Conservation (phyloP, 2,113 vertebrate genomes). For the Uropsilus gracilis region DNA sequence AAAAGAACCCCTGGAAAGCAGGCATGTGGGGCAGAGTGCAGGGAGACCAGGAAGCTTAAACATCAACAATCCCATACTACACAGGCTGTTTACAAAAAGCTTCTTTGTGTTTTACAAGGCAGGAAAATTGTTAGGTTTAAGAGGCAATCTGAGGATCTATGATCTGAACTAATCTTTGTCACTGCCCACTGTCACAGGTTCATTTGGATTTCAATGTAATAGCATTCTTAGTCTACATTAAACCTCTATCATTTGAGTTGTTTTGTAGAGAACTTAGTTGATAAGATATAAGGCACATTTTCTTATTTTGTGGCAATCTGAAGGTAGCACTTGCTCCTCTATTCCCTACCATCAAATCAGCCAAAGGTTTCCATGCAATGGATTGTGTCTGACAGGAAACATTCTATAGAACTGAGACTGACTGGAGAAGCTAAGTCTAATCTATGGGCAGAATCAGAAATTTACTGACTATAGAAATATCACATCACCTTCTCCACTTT, state of each 20-base stretch:
- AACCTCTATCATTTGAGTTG: neutral
- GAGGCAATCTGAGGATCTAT: neutral
- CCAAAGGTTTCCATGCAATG: neutral
- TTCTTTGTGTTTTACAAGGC: neutral
- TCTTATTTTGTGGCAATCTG: neutral
- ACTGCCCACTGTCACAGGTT: neutral
- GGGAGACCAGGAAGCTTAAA: neutral
- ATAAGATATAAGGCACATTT: neutral
- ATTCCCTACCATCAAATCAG: neutral
- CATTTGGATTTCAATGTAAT: neutral
- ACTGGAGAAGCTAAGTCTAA: accelerated
- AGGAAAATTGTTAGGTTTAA: neutral
- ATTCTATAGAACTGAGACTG: neutral
- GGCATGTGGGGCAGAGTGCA: too few relatives aligned
- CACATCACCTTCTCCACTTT: neutral
- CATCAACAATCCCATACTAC: neutral
- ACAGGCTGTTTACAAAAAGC: neutral
- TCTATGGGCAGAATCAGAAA: neutral
- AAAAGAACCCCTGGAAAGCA: neutral
- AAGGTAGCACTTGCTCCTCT: too few relatives aligned
- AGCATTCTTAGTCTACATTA: neutral
- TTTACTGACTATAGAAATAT: neutral
- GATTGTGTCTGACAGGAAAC: neutral
- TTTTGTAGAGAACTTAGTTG: neutral
- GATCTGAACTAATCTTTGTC: neutral